phyloP scores from a whole-genome alignment of 2,888 invertebrate genomes.

The Kuschelorhynchus macadamiae region DNA sequence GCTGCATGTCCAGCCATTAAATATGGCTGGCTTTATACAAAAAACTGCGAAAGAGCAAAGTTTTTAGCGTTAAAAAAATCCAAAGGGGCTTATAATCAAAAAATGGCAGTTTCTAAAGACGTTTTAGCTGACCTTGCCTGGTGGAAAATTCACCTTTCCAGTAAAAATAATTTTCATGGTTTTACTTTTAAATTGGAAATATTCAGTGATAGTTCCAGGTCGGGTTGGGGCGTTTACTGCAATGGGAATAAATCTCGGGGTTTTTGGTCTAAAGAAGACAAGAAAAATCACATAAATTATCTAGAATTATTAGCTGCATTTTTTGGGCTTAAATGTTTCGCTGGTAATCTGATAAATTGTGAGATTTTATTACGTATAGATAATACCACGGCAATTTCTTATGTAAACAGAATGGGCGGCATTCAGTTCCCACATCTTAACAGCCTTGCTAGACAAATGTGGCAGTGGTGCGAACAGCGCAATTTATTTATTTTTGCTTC shows the following conservation, averaged over 20 bases:
- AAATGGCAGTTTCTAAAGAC: background rate
- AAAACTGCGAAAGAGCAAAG: conserved; percentile 27
- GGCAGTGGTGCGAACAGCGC: conserved; percentile 28
- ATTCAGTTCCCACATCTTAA: conserved; percentile 14
- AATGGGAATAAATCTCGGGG: background rate
- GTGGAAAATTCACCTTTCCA: conserved; percentile 2
- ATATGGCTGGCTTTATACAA: conserved; percentile 42
- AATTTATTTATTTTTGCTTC: conserved; percentile 22
- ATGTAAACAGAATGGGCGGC: conserved; percentile 25
- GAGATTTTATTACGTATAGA: conserved; percentile 29
- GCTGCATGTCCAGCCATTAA: conserved; percentile 3
- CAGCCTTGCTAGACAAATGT: conserved; percentile 6
- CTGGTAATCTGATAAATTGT: background rate
- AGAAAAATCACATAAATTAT: conserved; percentile 6
- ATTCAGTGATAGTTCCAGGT: conserved; percentile 4
- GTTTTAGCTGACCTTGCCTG: background rate
- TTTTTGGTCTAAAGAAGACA: conserved; percentile 9
- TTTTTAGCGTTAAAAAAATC: conserved; percentile 8
- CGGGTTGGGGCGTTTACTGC: background rate
- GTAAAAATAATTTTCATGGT: conserved; percentile 1
- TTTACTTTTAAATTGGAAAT: background rate
- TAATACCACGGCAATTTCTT: conserved; percentile 26
- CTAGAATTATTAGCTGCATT: conserved; percentile 21
- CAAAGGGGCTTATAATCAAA: background rate
- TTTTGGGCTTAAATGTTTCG: conserved; percentile 25